Base-by-base conservation (phyloP, 2,888 invertebrate genomes). In the Pachycephus smyrnensis region DNA sequence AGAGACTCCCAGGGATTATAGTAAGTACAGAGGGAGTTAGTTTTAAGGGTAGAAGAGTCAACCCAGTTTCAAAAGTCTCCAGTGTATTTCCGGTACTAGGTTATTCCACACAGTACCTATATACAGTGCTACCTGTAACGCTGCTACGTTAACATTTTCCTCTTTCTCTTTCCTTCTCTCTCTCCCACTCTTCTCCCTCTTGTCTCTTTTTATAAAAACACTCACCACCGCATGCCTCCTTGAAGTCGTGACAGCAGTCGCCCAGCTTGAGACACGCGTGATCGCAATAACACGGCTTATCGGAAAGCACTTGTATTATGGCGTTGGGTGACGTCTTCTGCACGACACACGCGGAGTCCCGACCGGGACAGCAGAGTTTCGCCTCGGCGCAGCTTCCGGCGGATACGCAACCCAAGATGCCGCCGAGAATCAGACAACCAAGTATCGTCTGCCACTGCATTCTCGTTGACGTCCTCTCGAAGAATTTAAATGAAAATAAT, bases 201-300 rank as follows among this genome's bases (percentile, higher is more conserved):
- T 55, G 33, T 33, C 23, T 23, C 9, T 23, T 23, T 55, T 55
- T 23, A 9, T 55, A 55, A 15, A 9, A 23, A 33, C 31, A 80
- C 94, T 94, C 92, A 97, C 97, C 97, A 92, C 96, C 95, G 91
- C 97, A 97, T 81, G 96, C 95, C 84, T 95, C 94, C 89, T 96
- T 95, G 91, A 97, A 97, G 90, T 97, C 97, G 73, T 94, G 93
- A 92, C 97, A 97, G 92, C 97, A 97, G 89, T 97, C 97, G 69
- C 96, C 96, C 69, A 97, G 93, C 88, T 96, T 96, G 86, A 97
- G 92, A 89, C 97, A 97, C 80, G 96, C 96, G 88, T 97, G 96
- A 92, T 97, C 97, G 92, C 97, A 97, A 92, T 97, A 97, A 91
- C 97, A 97, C 11, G 96, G 96, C 89, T 96, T 96, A 90, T 97